Conservation (phyloP, 1,140 invertebrate genomes). For the Halictus rubicundus region DNA sequence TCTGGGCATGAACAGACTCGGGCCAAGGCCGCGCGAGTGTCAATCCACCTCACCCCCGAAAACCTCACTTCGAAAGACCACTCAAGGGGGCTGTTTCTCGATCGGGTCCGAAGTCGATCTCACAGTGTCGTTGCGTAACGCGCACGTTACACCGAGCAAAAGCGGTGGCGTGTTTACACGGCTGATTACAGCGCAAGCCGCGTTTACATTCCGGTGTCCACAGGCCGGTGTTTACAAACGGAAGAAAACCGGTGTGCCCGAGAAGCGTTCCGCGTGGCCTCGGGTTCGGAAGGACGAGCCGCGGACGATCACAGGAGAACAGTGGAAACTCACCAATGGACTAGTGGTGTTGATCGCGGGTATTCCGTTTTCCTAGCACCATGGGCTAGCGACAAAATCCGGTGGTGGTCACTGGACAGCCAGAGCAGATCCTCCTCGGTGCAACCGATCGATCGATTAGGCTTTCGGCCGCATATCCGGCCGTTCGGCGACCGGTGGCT, state of each 20-base stretch:
- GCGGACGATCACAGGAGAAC: not conserved
- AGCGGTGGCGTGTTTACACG: not conserved
- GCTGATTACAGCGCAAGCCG: not conserved
- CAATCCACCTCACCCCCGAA: slow-evolving; percentile 14
- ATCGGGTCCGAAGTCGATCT: too few relatives aligned
- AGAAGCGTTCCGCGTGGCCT: slow-evolving; percentile 15
- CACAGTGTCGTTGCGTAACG: too few relatives aligned
- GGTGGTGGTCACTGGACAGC: not conserved
- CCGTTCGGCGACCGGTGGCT: not conserved
- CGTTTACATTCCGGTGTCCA: not conserved
- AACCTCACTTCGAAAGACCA: not conserved
- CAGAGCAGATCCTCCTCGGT: not conserved
- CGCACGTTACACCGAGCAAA: too few relatives aligned
- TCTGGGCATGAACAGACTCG: too few relatives aligned
- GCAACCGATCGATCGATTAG: slow-evolving; percentile 4
- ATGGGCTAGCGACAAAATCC: too few relatives aligned
- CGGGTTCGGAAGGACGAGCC: not conserved
- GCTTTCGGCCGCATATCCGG: not conserved
- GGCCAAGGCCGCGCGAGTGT: too few relatives aligned
- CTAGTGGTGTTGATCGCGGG: slow-evolving; percentile 28
- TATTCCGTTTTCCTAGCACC: slow-evolving; percentile 17
- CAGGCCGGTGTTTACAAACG: not conserved
- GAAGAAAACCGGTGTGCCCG: not conserved
- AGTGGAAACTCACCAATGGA: slow-evolving; percentile 63
- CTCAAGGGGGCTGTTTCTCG: too few relatives aligned